Evolutionary conservation across 2,888 invertebrate genomes (phyloP).

Genomic region (Theretra japonica): DNA sequence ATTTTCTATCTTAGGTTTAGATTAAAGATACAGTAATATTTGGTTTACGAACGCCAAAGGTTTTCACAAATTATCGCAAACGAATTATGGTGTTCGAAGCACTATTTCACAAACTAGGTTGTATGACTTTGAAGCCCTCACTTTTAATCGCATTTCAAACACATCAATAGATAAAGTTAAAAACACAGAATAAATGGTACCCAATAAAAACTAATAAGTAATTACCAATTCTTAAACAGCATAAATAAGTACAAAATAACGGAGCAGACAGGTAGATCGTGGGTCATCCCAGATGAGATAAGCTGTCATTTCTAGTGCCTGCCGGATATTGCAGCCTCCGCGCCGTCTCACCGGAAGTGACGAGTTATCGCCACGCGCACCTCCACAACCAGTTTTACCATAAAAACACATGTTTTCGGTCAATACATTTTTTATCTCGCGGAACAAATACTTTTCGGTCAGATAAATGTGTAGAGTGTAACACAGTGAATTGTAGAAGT

Average conservation of each 20-base stretch:
- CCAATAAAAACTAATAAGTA: not conserved
- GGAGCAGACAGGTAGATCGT: not conserved
- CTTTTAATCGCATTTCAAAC: too few relatives aligned
- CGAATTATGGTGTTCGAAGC: too few relatives aligned
- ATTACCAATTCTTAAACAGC: not conserved
- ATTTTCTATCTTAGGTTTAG: too few relatives aligned
- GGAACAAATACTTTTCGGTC: not conserved
- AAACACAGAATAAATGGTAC: not conserved
- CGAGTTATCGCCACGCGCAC: constrained; percentile 38
- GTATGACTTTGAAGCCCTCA: too few relatives aligned
- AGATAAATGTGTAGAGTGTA: not conserved
- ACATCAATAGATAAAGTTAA: too few relatives aligned
- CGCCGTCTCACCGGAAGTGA: constrained; percentile 54
- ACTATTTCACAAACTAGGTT: too few relatives aligned
- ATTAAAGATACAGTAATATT: too few relatives aligned
- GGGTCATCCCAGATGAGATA: constrained; percentile 37
- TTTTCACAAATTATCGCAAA: too few relatives aligned
- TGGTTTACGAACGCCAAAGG: too few relatives aligned
- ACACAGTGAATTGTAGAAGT: not conserved
- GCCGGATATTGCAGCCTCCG: constrained; percentile 62
- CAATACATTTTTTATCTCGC: constrained; percentile 1
- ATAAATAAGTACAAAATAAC: constrained; percentile 2
- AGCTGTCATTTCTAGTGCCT: constrained; percentile 51
- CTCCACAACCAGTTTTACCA: constrained; percentile 14
- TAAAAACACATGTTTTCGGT: not conserved